Base-by-base conservation (phyloP, 2,113 vertebrate species). In the Bubalus kerabau region DNA sequence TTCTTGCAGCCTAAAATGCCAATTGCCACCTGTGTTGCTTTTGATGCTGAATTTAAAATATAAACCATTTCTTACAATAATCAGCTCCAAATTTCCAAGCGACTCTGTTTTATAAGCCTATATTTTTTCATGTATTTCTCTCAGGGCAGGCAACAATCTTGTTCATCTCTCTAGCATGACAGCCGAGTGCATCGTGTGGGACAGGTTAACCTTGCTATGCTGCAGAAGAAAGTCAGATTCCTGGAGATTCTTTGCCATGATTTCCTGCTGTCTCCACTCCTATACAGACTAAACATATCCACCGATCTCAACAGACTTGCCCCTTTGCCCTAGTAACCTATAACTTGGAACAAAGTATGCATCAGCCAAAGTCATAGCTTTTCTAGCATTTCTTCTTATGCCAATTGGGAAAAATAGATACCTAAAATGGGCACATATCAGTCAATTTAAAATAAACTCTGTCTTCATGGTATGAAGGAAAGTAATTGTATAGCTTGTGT, bases 1-100 rank as follows among this genome's bases (percentile, higher is more conserved):
- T 93, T 94, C 81, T 93, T 95, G 11, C 3, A 46, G 56, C 26
- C 85, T 86, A 57, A 98, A 97, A 92, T 90, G 94, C 48, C 84
- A 71, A 36, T 97, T 67, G 90, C 76, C 76, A 76, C 30, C 26
- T 84, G 13, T 32, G 1, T 86, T 64, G 19, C 81, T 87, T 48
- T 81, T 81, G 54, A 83, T 5, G 24, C 30, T 30, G 43, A 93
- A 92, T 59, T 0, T 0, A 2, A 43, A 94, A 80, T 86, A 89
- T 56, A 43, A 93, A 88, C 15, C 52, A 16, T 60, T 92, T 97
- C 12, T 84, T 80, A 40, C 57, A 74, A 78, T 40, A 92, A 85
- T 54, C 50, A 85, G 23, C 54, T 19, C 56, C 17, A 60, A 14
- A 67, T 93, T 83, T 96, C 48, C 21, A 80, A 52, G n/a, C 23